Percentiles rank a stretch among this genome's conserved stretches.
phyloP scores from a whole-genome alignment of 2,888 invertebrate species.

The Papilio demoleus region DNA sequence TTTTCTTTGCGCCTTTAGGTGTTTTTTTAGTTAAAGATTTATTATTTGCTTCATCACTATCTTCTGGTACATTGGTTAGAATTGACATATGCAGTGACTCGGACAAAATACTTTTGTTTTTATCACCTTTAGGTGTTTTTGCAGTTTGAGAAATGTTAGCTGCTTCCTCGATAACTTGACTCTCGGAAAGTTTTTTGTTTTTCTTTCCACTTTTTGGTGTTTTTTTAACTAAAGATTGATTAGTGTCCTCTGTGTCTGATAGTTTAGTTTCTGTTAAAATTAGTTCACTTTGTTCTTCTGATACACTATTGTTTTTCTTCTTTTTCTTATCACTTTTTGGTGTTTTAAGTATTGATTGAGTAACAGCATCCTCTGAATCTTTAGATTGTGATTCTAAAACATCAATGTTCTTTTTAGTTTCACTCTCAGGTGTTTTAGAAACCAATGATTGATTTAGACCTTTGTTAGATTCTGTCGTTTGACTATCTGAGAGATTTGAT shows the following conservation, averaged over 20 bases:
- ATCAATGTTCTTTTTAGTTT: slow-evolving; percentile 49
- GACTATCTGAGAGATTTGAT: slow-evolving; percentile 4
- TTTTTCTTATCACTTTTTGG: slow-evolving; percentile 52
- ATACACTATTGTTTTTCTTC: slow-evolving; percentile 47
- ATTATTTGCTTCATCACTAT: slow-evolving; percentile 1
- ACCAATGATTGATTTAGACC: slow-evolving; percentile 5
- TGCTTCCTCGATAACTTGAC: not conserved
- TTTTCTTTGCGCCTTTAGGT: slow-evolving; percentile 42
- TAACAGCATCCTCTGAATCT: slow-evolving; percentile 21
- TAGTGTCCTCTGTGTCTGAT: slow-evolving; percentile 24
- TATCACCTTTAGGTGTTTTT: slow-evolving; percentile 39
- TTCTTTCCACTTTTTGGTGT: slow-evolving; percentile 38
- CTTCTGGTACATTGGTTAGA: not conserved
- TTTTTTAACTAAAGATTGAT: slow-evolving; percentile 26
- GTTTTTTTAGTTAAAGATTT: slow-evolving; percentile 29
- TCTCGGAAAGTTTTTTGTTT: slow-evolving; percentile 32
- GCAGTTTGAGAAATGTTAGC: not conserved
- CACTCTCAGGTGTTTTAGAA: slow-evolving; percentile 36
- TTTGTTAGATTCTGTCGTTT: not conserved
- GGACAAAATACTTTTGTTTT: slow-evolving; percentile 24
- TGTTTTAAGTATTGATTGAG: slow-evolving; percentile 40
- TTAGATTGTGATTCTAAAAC: slow-evolving; percentile 37
- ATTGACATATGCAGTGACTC: slow-evolving; percentile 19
- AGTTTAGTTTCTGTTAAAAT: not conserved
- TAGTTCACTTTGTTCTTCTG: slow-evolving; percentile 39